Evolutionary conservation across 2,888 invertebrate species (phyloP), one percentile per base, ranked within the genome.

Genomic region (Chrysopilus asiliformis): DNA sequence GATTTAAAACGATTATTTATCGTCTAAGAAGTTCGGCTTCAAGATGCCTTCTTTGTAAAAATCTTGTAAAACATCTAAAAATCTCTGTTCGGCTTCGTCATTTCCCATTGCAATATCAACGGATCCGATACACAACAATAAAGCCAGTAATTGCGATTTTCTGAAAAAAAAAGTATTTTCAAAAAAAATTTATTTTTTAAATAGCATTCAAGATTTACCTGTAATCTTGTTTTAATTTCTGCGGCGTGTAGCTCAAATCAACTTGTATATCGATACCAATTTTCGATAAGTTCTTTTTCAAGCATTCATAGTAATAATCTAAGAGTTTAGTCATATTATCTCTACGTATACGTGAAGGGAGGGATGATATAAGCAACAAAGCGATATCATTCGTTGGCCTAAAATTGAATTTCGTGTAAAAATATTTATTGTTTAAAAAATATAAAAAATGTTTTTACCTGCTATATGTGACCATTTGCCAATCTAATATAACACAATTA

Each of bases 401-500:
- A 32, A 18, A 48, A 45, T 16, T 19, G 15, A 27, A 35, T n/a
- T n/a, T n/a, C n/a, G n/a, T n/a, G n/a, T n/a, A n/a, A n/a, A n/a
- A n/a, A n/a, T n/a, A n/a, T n/a, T n/a, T n/a, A n/a, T n/a, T n/a
- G n/a, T n/a, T n/a, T n/a, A n/a, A n/a, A n/a, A n/a, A n/a, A n/a
- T n/a, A n/a, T n/a, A n/a, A n/a, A n/a, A n/a, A n/a, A n/a, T n/a
- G n/a, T n/a, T n/a, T 34, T 32, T 38, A 52, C 53, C 71, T 65
- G 43, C 79, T 79, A 43, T 79, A 72, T 2, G 80, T 81, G 31
- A 83, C 79, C 83, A 84, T 83, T 66, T 84, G 84, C 83, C 83
- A 84, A 56, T 84, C 83, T 28, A 84, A 61, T 32, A 82, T 78
- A 36, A 75, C 71, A 53, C 83, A 84, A 41, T 72, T 68, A 48